phyloP scores from a whole-genome alignment of 92 coral and sea anemone genomes.

The Palythoa grandiflora region DNA sequence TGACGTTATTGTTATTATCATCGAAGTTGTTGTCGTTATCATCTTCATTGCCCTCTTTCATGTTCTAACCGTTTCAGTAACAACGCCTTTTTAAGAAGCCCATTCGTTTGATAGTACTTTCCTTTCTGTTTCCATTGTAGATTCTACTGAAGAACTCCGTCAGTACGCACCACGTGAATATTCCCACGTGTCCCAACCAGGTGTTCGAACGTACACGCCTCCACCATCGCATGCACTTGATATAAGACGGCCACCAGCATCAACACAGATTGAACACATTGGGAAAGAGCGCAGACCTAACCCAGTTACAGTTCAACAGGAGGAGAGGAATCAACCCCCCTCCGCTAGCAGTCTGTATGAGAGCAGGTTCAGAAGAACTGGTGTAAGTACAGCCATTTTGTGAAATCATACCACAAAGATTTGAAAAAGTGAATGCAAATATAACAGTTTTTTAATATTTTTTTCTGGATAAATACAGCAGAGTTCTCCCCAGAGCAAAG shows the following conservation, averaged over 20 bases:
- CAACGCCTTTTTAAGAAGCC: neutral
- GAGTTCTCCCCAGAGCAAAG: too few relatives aligned
- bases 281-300: slow-evolving; percentile 51
- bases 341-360: slow-evolving; percentile 86
- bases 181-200: slow-evolving; percentile 41
- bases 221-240: slow-evolving; percentile 48
- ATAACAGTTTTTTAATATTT: too few relatives aligned
- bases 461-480: too few relatives aligned
- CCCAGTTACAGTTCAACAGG: slow-evolving; percentile 86
- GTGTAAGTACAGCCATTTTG: slow-evolving; percentile 8
- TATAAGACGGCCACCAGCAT: slow-evolving; percentile 63
- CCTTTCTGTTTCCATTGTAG: neutral
- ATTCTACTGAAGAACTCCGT: slow-evolving; percentile 41
- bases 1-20: neutral
- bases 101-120: neutral
- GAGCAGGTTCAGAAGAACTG: slow-evolving; percentile 74
- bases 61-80: neutral
- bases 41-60: too few relatives aligned
- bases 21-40: neutral
- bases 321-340: slow-evolving; percentile 81
- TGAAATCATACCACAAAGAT: neutral
- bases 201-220: slow-evolving; percentile 56
- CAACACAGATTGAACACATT: slow-evolving; percentile 60
- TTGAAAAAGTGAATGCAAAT: too few relatives aligned
- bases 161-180: slow-evolving; percentile 24